Evolutionary conservation across 2,888 invertebrate species (phyloP).

Genomic region (Baccha elongata): DNA sequence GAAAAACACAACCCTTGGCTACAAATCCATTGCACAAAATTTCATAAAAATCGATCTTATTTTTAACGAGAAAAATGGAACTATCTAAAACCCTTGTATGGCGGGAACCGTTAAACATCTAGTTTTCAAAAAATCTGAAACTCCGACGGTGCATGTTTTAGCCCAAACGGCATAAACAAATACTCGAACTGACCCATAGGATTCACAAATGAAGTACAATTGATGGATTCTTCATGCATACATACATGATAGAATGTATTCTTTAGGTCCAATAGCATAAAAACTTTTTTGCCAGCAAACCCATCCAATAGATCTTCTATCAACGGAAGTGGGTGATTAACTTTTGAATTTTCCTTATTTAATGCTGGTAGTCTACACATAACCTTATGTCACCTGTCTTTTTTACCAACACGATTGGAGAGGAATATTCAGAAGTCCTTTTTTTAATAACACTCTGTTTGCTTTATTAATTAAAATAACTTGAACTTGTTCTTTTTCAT

Average conservation of each 20-base stretch:
- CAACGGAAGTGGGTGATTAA: slow-evolving; percentile 56
- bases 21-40: no score
- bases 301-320: slow-evolving; percentile 50
- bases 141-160: slow-evolving; percentile 39
- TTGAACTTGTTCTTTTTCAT: slow-evolving; percentile 23
- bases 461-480: slow-evolving; percentile 13
- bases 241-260: slow-evolving; percentile 42
- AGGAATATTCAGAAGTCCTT: slow-evolving; percentile 41
- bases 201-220: slow-evolving; percentile 48
- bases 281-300: slow-evolving; percentile 27
- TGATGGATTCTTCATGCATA: slow-evolving; percentile 43
- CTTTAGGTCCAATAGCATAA: slow-evolving; percentile 45
- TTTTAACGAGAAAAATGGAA: no score
- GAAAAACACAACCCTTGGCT: no score
- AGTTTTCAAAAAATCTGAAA: slow-evolving; percentile 33
- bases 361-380: slow-evolving; percentile 53
- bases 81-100: slow-evolving; percentile 24
- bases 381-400: slow-evolving; percentile 56
- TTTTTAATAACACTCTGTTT: slow-evolving; percentile 15
- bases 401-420: slow-evolving; percentile 56
- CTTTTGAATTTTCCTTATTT: slow-evolving; percentile 53
- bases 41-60: no score
- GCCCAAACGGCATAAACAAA: slow-evolving; percentile 42
- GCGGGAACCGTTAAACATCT: no score
- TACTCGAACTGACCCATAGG: slow-evolving; percentile 61